Evolutionary conservation across 2,797 vertebrate genomes (phyloP).

Genomic region (Artibeus jamaicensis): DNA sequence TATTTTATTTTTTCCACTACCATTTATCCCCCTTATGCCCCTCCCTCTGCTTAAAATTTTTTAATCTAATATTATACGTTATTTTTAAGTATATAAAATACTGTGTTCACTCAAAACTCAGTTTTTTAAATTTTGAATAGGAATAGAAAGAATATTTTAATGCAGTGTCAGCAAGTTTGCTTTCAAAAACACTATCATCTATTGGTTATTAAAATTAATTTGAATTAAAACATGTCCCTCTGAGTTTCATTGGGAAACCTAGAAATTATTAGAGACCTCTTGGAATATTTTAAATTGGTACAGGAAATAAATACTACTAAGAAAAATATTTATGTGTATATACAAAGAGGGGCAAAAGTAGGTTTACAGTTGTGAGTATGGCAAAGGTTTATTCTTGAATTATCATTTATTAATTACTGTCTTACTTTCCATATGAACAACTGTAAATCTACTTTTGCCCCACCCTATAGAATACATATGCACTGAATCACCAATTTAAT

Average conservation of each 20-base stretch:
- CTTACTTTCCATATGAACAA: too few relatives aligned
- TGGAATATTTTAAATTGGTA: conserved; percentile 13
- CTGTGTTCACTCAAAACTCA: neutral
- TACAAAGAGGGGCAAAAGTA: neutral
- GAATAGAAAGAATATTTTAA: conserved; percentile 41
- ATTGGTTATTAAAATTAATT: conserved; percentile 16
- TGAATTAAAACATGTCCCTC: neutral
- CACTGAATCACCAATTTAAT: neutral
- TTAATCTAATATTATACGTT: conserved; percentile 16
- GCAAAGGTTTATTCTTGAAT: too few relatives aligned
- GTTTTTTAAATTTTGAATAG: conserved; percentile 29
- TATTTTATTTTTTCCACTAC: neutral
- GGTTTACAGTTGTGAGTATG: neutral
- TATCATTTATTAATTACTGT: too few relatives aligned
- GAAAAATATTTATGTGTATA: conserved; percentile 25
- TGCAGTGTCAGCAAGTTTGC: neutral
- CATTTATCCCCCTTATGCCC: neutral
- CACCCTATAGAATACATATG: neutral
- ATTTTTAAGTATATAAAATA: conserved; percentile 32
- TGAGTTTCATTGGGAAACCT: neutral
- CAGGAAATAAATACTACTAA: conserved; percentile 29
- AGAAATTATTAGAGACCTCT: neutral
- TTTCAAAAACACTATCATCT: conserved; percentile 40
- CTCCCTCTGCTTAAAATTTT: neutral
- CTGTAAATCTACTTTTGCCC: neutral